Conservation (phyloP, 1,140 invertebrate species). For the Ctenoplectra terminalis region DNA sequence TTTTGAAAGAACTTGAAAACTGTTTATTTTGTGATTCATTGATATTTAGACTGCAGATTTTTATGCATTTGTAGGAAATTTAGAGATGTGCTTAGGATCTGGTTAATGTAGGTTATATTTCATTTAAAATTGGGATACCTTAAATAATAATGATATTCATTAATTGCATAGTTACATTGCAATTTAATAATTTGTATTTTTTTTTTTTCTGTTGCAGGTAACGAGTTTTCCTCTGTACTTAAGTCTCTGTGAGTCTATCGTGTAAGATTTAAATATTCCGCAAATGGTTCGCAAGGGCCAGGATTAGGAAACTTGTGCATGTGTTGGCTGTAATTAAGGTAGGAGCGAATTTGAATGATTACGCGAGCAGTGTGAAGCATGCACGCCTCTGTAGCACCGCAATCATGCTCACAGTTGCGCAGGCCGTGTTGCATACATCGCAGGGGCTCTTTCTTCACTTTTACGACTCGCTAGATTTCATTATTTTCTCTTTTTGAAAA, state of each 20-base stretch:
- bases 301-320: neutral
- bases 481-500: neutral
- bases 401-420: neutral
- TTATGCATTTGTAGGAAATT: too few species aligned
- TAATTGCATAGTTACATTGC: neutral
- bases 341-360: slow-evolving; percentile 13
- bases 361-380: neutral
- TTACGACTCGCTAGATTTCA: too few species aligned
- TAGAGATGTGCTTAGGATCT: too few species aligned
- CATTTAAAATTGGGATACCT: too few species aligned
- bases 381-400: neutral
- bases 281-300: neutral
- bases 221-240: neutral
- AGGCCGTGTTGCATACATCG: neutral
- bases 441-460: slow-evolving; percentile 5
- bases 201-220: slow-evolving; percentile 8
- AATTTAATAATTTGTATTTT: neutral
- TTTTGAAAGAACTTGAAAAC: too few species aligned
- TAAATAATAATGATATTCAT: too few species aligned
- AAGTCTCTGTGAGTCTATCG: neutral
- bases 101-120: too few species aligned
- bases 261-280: neutral
- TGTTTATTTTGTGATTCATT: too few species aligned
- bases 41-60: too few species aligned
- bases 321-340: slow-evolving; percentile 2